Evolutionary conservation across 2,888 invertebrate genomes (phyloP), one percentile per base, ranked within the genome.

Genomic region (Eubasilissa splendida): DNA sequence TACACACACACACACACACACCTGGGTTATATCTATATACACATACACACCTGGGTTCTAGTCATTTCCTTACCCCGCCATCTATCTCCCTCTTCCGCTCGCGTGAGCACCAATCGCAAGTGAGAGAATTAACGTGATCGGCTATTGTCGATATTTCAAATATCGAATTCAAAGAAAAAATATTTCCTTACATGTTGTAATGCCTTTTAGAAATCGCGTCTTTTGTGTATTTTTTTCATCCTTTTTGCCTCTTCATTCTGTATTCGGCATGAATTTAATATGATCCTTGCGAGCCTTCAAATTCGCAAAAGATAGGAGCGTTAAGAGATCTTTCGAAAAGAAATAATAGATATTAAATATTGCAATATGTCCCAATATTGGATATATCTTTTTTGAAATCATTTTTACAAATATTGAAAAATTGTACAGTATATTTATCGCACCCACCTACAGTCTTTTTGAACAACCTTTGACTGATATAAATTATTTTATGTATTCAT

Each of bases 131-230:
- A 81, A 71, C 71, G 42, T 74, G 76, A 81, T 81, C 76, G 76
- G 50, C 71, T 79, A 79, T 81, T 81, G 81, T 79, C 70, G 81
- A 81, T 68, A 42, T 80, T 80, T 80, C 80, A 78, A 81, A 81
- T 81, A 81, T 77, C 66, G 70, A 79, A 81, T 76, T 79, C 81
- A 65, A 76, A 66, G 76, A 76, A 52, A 80, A 68, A 63, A 74
- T 77, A 77, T 80, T 59, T 80, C 77, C 52, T 77, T 74, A 70
- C 73, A 66, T 76, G 75, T 76, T 76, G 9, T 71, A n/a, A 71
- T 71, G 54, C 56, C 54, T 71, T 54, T 71, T 56, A 56, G 71
- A 22, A 71, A 22, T 71, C 33, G 22, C 14, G 50, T n/a, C 68
- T 71, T 71, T 71, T 71, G 71, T 71, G 56, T 54, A 31, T 12